These are phyloP conservation scores for Drosophila punjabiensis DNA, from an alignment of 1,140 invertebrate genomes.

Conservation along the genomic window DNA sequence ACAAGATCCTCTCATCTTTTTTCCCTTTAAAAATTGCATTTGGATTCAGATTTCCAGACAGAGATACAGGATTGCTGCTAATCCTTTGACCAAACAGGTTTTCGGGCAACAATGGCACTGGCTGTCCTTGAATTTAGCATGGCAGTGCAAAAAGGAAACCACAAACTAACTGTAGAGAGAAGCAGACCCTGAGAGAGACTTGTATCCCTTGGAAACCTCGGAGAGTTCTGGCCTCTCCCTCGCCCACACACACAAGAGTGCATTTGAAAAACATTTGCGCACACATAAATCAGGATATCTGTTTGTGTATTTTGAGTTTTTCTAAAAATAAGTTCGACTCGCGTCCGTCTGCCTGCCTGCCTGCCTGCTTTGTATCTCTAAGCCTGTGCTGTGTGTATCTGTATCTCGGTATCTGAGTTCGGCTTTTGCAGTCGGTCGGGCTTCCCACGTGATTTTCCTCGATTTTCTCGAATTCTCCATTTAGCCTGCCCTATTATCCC, in stretches of 20 bases:
- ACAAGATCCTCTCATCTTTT: neutral
- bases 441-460: constrained; percentile 75
- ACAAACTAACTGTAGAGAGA: constrained; percentile 66
- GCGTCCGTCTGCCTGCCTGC: constrained; percentile 16
- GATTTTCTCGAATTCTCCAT: constrained; percentile 55
- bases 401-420: constrained; percentile 42
- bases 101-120: constrained; percentile 32
- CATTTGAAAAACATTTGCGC: constrained; percentile 41
- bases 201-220: constrained; percentile 25
- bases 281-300: constrained; percentile 58
- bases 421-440: constrained; percentile 63
- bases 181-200: neutral
- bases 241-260: constrained; percentile 46
- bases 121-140: constrained; percentile 46
- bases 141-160: constrained; percentile 53
- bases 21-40: constrained; percentile 22
- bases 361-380: constrained; percentile 28
- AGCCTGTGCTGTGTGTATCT: constrained; percentile 25
- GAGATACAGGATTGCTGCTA: constrained; percentile 31
- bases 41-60: constrained; percentile 34
- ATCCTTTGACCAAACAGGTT: constrained; percentile 76
- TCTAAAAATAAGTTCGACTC: constrained; percentile 78
- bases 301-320: constrained; percentile 38
- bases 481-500: constrained; percentile 48
- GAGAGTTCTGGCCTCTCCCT: constrained; percentile 18